Conservation (phyloP, 2,888 invertebrate species). For the Apamea crenata region DNA sequence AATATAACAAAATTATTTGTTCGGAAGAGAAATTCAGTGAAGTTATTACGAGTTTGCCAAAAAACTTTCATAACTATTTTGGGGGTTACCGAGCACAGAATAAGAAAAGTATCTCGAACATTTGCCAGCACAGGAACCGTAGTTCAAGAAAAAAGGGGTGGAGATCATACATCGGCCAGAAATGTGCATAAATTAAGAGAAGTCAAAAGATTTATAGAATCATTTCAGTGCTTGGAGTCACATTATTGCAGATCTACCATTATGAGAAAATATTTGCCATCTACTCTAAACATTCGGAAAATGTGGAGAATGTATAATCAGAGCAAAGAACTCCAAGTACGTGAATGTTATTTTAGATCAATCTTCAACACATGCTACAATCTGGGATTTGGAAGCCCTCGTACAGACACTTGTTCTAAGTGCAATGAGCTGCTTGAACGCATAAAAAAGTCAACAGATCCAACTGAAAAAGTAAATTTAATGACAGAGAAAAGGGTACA, state of each 20-base stretch:
- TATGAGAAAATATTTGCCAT: constrained; percentile 58
- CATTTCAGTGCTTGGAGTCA: constrained; percentile 57
- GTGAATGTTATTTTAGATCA: constrained; percentile 49
- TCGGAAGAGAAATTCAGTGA: constrained; percentile 39
- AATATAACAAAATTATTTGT: not conserved
- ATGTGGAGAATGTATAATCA: constrained; percentile 34
- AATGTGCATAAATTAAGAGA: constrained; percentile 51
- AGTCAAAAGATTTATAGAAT: constrained; percentile 32
- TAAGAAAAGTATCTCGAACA: constrained; percentile 52
- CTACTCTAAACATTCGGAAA: constrained; percentile 56
- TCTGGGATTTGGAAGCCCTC: constrained; percentile 53
- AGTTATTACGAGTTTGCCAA: constrained; percentile 49
- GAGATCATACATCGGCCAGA: constrained; percentile 55
- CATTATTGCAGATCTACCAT: constrained; percentile 57
- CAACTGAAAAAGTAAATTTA: constrained; percentile 24
- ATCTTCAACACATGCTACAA: constrained; percentile 56
- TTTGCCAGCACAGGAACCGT: constrained; percentile 50
- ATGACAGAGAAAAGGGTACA: constrained; percentile 58
- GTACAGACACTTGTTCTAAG: constrained; percentile 55
- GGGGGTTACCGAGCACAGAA: constrained; percentile 41
- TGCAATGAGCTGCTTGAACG: constrained; percentile 46
- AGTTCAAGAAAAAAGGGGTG: constrained; percentile 58
- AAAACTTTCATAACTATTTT: constrained; percentile 48
- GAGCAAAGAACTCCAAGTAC: constrained; percentile 29
- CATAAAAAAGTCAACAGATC: constrained; percentile 35